phyloP scores from a whole-genome alignment of 2,888 invertebrate species.

The Hemaris fuciformis region DNA sequence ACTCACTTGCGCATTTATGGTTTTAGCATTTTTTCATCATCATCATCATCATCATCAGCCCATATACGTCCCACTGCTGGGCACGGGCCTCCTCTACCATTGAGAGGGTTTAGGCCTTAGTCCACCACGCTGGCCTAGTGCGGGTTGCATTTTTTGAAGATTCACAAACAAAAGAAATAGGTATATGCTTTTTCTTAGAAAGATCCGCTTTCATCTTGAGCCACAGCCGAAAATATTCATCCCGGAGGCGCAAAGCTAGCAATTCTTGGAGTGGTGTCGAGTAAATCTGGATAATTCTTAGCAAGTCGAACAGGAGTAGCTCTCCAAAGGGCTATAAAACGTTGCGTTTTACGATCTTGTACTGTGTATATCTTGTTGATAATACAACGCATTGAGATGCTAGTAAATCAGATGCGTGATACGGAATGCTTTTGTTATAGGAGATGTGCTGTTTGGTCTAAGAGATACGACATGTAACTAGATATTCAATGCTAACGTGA shows the following conservation, averaged over 20 bases:
- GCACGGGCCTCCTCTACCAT: too few relatives aligned
- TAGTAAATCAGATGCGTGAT: not conserved
- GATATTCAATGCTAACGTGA: too few relatives aligned
- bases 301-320: constrained; percentile 17
- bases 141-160: too few relatives aligned
- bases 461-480: not conserved
- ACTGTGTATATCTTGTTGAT: constrained; percentile 1
- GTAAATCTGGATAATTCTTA: constrained; percentile 31
- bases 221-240: constrained; percentile 9
- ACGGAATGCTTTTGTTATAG: not conserved
- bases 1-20: too few relatives aligned
- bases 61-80: too few relatives aligned
- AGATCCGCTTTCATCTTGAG: not conserved
- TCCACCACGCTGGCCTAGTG: too few relatives aligned
- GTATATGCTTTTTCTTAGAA: too few relatives aligned
- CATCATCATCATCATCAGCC: too few relatives aligned
- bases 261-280: constrained; percentile 30
- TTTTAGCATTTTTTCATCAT: too few relatives aligned
- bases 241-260: constrained; percentile 30
- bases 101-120: too few relatives aligned
- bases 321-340: constrained; percentile 31
- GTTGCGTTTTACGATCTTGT: constrained; percentile 27
- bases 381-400: not conserved
- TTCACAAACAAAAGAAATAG: too few relatives aligned
- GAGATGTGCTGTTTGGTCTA: not conserved